Conservation (phyloP, 2,888 invertebrate species). For the Philereme transversata region DNA sequence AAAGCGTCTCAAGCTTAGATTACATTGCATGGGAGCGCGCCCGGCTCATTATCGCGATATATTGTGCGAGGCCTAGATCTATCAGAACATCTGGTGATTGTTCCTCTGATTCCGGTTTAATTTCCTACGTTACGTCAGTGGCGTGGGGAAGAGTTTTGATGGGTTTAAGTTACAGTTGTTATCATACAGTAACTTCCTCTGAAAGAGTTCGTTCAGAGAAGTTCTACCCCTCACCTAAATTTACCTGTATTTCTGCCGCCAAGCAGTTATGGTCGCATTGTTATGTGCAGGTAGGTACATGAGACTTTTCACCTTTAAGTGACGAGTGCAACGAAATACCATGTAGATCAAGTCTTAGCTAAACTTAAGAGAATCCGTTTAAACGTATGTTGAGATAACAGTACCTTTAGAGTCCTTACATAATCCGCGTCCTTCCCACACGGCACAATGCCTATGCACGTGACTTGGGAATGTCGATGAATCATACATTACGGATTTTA, state of each 20-base stretch:
- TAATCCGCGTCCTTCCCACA: conserved; percentile 28
- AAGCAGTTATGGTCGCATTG: too few species aligned
- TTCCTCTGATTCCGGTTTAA: conserved; percentile 24
- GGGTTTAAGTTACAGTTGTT: too few species aligned
- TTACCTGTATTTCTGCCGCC: too few species aligned
- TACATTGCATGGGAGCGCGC: conserved; percentile 45
- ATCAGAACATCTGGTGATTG: conserved; percentile 32
- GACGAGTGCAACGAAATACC: too few species aligned
- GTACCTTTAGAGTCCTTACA: conserved; percentile 9
- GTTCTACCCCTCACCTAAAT: too few species aligned
- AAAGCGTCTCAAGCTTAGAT: conserved; percentile 35
- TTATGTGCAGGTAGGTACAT: too few species aligned
- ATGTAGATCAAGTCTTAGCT: too few species aligned
- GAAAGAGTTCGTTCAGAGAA: too few species aligned
- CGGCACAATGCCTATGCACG: conserved; percentile 19
- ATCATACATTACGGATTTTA: conserved; percentile 17
- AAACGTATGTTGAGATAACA: conserved; percentile 1
- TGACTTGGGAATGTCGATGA: conserved; percentile 25
- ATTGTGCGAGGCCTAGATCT: conserved; percentile 43
- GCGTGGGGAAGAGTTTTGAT: conserved; percentile 3
- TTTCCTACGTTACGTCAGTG: conserved; percentile 25
- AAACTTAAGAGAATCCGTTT: too few species aligned
- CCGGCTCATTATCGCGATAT: conserved; percentile 51
- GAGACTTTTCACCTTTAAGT: too few species aligned
- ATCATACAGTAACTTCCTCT: too few species aligned